Conservation (phyloP, 2,113 vertebrate species). For the Desmodus rotundus region DNA sequence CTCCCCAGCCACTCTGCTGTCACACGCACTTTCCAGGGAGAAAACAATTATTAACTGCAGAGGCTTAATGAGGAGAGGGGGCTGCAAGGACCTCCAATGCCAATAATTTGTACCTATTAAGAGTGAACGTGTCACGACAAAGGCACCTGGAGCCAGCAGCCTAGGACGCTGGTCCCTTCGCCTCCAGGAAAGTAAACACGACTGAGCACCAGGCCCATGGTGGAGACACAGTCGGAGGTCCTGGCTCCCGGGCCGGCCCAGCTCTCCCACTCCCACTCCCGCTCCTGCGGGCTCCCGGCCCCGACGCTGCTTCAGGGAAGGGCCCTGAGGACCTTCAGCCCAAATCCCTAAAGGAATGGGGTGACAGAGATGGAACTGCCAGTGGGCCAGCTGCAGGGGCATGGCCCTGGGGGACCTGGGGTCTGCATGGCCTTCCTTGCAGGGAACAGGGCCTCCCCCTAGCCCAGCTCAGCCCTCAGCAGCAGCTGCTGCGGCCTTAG, state of each 20-base stretch:
- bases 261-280: fast-evolving
- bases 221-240: fast-evolving
- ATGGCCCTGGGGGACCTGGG: fast-evolving
- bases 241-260: neutral
- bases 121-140: neutral
- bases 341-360: neutral
- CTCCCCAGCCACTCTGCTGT: fast-evolving
- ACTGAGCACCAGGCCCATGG: neutral
- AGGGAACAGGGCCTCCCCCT: no score
- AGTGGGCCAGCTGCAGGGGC: fast-evolving
- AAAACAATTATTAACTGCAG: neutral
- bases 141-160: fast-evolving
- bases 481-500: neutral
- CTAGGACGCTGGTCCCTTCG: neutral
- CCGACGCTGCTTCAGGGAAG: neutral
- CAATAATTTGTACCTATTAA: neutral
- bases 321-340: neutral
- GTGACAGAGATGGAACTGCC: no score
- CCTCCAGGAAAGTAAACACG: neutral
- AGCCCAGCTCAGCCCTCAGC: neutral
- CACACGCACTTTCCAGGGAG: neutral
- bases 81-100: neutral
- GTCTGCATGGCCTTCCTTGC: fast-evolving
- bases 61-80: neutral
- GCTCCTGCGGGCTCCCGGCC: neutral